Conservation (phyloP, 2,888 invertebrate species). For the Acrocyrtus sp. region DNA sequence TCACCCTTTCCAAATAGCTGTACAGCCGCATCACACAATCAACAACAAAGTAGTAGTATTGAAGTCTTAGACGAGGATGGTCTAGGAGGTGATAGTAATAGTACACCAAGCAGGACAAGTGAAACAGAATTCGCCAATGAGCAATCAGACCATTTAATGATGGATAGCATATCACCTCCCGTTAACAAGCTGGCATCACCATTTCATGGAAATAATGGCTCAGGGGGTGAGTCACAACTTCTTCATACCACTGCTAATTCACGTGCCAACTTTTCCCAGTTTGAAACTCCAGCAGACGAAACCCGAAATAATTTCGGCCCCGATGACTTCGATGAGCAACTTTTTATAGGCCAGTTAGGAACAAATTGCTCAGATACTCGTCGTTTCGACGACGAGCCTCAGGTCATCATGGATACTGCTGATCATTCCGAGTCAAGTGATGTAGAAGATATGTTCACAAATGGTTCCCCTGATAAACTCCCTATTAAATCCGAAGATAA, state of each 20-base stretch:
- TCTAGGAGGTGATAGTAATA: conserved; percentile 31
- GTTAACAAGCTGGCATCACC: conserved; percentile 19
- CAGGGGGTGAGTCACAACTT: conserved; percentile 19
- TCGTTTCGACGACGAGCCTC: conserved; percentile 45
- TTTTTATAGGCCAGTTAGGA: conserved; percentile 45
- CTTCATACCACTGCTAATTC: conserved; percentile 18
- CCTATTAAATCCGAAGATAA: conserved; percentile 21
- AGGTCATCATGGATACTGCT: conserved; percentile 42
- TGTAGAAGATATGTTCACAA: conserved; percentile 39
- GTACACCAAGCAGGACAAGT: conserved; percentile 17
- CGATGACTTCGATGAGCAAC: conserved; percentile 49
- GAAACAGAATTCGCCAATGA: conserved; percentile 18
- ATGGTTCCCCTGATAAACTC: conserved; percentile 15
- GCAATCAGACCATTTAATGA: conserved; percentile 10
- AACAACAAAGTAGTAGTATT: not conserved
- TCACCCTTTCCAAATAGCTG: not conserved
- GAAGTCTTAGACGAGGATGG: conserved; percentile 22
- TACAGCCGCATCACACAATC: not conserved
- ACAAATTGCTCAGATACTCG: conserved; percentile 24
- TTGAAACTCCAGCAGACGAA: conserved; percentile 53
- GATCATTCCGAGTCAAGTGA: conserved; percentile 54
- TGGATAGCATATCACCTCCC: conserved; percentile 26
- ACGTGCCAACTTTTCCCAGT: conserved; percentile 51
- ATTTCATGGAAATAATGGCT: conserved; percentile 23
- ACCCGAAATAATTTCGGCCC: conserved; percentile 47